Evolutionary conservation across 92 coral and sea anemone genomes (phyloP), one percentile per base, ranked within the genome.

Genomic region (Scolanthus callimorphus): DNA sequence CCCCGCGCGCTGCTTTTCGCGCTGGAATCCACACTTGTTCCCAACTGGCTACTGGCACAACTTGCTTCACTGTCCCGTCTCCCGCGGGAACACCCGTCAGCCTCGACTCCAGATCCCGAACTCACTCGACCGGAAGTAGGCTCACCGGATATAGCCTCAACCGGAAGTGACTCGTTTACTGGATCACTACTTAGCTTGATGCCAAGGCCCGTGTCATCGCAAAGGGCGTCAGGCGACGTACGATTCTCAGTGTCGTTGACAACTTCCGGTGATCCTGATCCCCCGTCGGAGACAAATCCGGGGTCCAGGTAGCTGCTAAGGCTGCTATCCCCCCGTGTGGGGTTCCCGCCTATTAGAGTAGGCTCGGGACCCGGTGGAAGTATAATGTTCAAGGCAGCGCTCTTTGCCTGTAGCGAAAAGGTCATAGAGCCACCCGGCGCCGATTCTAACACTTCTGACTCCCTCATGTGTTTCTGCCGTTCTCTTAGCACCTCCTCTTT

Each of bases 361-460:
- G 60, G 75, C 31, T 84, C 96, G 13, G 86, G 91, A 13, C 86
- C 73, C 11, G 99, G 96, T 1, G 96, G 96, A 13, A 89, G 86
- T 19, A 89, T 69, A 26, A 94, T 31, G 53, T 67, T 81, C 11
- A 94, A 65, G 8, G 81, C 90, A 1, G 76, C 90, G 3, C 86
- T 85, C 51, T 69, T 86, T 17, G 86, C 65, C 20, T 88, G 77
- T 37, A 94, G 63, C 19, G 96, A 90, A 54, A 85, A 79, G 17
- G 78, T 57, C 28, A 89, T 58, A 59, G 47, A 25, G 13, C 74
- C 44, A 1, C 55, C 72, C 10, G 68, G 8, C 15, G 55, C 34
- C n/a, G n/a, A n/a, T 2, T 13, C 13, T 20, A 59, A 17, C 20
- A 11, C 25, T 17, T 47, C 80, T 17, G 37, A 41, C 3, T 67